These are phyloP conservation scores for Drosophila carrolli DNA, from an alignment of 1,140 invertebrate species.

Conservation along the genomic window DNA sequence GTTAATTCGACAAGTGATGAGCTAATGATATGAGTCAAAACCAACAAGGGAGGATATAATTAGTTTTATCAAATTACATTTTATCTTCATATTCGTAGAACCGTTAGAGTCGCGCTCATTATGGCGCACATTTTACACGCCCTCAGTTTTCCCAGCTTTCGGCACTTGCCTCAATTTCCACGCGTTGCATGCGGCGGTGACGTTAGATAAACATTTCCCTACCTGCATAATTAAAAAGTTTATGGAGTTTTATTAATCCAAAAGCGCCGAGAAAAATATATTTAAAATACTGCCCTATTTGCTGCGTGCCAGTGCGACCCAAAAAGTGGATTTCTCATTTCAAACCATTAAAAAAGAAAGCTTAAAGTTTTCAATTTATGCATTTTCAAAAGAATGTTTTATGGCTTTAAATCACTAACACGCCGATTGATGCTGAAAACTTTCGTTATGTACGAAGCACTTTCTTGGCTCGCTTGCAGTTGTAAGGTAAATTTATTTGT, in stretches of 20 bases:
- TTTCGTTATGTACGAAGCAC: not conserved
- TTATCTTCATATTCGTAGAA: conserved; percentile 8
- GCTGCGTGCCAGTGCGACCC: not conserved
- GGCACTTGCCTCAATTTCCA: conserved; percentile 34
- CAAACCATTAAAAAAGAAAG: conserved; percentile 2
- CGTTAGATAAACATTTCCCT: conserved; percentile 45
- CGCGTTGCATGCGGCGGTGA: conserved; percentile 36
- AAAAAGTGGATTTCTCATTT: conserved; percentile 5
- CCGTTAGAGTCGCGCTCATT: conserved; percentile 32
- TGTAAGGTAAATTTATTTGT: conserved; percentile 5
- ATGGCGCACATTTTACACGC: conserved; percentile 12
- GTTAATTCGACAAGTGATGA: not conserved
- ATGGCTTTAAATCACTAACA: conserved; percentile 4
- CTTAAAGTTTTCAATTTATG: not conserved
- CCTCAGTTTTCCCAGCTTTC: conserved; percentile 19
- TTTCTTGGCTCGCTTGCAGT: not conserved
- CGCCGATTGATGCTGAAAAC: not conserved
- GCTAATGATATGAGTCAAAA: conserved; percentile 1
- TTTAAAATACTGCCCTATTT: conserved; percentile 9
- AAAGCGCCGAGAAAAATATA: conserved; percentile 3
- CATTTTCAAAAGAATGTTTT: not conserved
- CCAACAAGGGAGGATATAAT: conserved; percentile 11
- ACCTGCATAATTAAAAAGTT: conserved; percentile 41
- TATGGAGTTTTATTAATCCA: conserved; percentile 13
- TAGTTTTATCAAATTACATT: conserved; percentile 26